A percentile compares a stretch with the other conserved stretches of the same genome.
Evolutionary conservation across 2,113 vertebrate species (phyloP).

Genomic region (Oreotrochilus melanogaster): DNA sequence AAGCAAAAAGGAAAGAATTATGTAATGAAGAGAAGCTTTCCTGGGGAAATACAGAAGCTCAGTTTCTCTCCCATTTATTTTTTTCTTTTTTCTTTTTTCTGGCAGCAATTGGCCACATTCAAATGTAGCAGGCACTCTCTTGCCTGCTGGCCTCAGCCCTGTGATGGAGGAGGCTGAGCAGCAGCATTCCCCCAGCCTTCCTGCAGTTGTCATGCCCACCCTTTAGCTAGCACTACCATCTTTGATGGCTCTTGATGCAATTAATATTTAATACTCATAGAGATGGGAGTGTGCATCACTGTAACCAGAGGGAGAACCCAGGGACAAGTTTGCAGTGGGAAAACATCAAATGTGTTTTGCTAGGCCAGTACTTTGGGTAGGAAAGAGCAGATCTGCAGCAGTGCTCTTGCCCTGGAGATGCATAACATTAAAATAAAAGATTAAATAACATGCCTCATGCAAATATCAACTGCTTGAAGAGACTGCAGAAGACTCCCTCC

Average conservation of each 20-base stretch:
- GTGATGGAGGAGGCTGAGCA: not conserved
- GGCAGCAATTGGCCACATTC: rapidly evolving
- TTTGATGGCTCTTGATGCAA: not conserved
- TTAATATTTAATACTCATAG: not conserved
- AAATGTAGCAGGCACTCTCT: not conserved
- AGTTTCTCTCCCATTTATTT: not conserved
- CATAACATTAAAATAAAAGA: not conserved
- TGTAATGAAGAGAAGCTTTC: slow-evolving; percentile 52
- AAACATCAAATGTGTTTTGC: not conserved
- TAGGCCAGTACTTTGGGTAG: not conserved
- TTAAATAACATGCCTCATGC: not conserved
- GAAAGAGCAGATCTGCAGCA: not conserved
- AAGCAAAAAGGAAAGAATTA: slow-evolving; percentile 49
- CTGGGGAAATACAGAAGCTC: not conserved
- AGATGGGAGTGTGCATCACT: not conserved
- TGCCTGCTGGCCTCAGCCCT: not conserved
- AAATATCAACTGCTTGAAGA: not conserved
- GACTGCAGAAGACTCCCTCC: not conserved
- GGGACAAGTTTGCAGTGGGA: not conserved
- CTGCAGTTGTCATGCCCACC: rapidly evolving
- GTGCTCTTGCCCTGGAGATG: not conserved
- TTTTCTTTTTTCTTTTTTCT: not conserved
- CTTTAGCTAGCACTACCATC: not conserved
- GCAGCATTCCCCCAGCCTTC: not conserved
- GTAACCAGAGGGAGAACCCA: not conserved